Conservation (phyloP, 2,888 invertebrate genomes). For the Pyrocoelia pectoralis region DNA sequence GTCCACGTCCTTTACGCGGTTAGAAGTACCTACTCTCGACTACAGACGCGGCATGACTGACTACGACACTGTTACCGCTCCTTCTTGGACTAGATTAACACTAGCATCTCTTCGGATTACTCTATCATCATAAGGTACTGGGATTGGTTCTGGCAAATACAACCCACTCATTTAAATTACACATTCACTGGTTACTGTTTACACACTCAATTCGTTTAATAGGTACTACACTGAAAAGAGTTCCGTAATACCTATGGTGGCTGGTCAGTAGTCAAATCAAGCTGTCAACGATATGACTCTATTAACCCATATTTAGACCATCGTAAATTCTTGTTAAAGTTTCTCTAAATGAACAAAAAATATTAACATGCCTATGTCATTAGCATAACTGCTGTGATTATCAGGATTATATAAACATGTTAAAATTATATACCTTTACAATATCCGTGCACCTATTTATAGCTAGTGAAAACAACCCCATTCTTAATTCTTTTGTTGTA, state of each 20-base stretch:
- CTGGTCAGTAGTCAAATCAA: slow-evolving; percentile 7
- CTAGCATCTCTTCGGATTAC: slow-evolving; percentile 53
- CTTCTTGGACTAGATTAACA: slow-evolving; percentile 53
- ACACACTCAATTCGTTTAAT: slow-evolving; percentile 40
- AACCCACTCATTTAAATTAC: slow-evolving; percentile 52
- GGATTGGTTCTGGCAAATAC: slow-evolving; percentile 52
- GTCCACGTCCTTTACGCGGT: slow-evolving; percentile 34
- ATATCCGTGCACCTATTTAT: too few species aligned
- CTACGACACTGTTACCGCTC: slow-evolving; percentile 54
- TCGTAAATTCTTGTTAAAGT: neutral
- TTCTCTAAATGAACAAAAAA: neutral
- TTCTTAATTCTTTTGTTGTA: too few species aligned
- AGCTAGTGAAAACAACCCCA: too few species aligned
- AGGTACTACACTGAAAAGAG: slow-evolving; percentile 26
- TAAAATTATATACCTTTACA: slow-evolving; percentile 20
- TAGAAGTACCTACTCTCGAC: slow-evolving; percentile 50
- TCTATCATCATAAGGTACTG: slow-evolving; percentile 55
- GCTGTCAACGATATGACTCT: slow-evolving; percentile 7
- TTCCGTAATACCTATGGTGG: slow-evolving; percentile 14
- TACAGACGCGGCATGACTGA: slow-evolving; percentile 55
- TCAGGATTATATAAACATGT: slow-evolving; percentile 19
- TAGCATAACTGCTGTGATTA: slow-evolving; percentile 10
- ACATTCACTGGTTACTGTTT: slow-evolving; percentile 49
- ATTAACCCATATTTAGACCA: neutral
- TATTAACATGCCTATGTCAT: too few species aligned